Conservation (phyloP, 1,140 invertebrate genomes). For the Agrypnia vestita region DNA sequence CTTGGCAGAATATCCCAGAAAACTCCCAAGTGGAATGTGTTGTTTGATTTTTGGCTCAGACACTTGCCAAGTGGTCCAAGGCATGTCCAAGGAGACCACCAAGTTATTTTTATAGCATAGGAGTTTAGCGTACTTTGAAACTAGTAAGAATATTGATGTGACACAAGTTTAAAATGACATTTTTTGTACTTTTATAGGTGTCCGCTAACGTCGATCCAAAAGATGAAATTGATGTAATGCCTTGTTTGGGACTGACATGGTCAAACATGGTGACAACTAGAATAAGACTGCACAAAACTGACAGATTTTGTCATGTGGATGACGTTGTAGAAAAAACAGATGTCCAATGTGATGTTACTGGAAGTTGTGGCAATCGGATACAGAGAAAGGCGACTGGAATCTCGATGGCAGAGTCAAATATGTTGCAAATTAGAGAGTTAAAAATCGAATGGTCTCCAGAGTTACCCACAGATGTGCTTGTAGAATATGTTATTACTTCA, state of each 20-base stretch:
- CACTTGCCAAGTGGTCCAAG: too few species aligned
- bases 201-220: slow-evolving; percentile 30
- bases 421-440: slow-evolving; percentile 50
- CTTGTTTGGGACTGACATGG: slow-evolving; percentile 57
- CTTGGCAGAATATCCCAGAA: too few species aligned
- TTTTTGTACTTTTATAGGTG: slow-evolving; percentile 39
- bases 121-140: too few species aligned
- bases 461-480: slow-evolving; percentile 32
- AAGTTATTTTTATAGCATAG: neutral
- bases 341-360: slow-evolving; percentile 1
- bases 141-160: too few species aligned
- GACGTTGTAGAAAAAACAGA: neutral
- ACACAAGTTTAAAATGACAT: too few species aligned
- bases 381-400: neutral
- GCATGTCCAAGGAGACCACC: too few species aligned
- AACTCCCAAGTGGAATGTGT: too few species aligned
- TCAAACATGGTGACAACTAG: slow-evolving; percentile 57
- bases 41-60: too few species aligned
- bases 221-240: slow-evolving; percentile 33
- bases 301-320: slow-evolving; percentile 29
- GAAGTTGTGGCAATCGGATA: neutral
- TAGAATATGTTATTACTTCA: slow-evolving; percentile 47
- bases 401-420: slow-evolving; percentile 6
- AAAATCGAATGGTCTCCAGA: slow-evolving; percentile 50
- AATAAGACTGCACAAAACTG: slow-evolving; percentile 50